Conservation (phyloP, 2,113 vertebrate species). For the Alethe diademata region DNA sequence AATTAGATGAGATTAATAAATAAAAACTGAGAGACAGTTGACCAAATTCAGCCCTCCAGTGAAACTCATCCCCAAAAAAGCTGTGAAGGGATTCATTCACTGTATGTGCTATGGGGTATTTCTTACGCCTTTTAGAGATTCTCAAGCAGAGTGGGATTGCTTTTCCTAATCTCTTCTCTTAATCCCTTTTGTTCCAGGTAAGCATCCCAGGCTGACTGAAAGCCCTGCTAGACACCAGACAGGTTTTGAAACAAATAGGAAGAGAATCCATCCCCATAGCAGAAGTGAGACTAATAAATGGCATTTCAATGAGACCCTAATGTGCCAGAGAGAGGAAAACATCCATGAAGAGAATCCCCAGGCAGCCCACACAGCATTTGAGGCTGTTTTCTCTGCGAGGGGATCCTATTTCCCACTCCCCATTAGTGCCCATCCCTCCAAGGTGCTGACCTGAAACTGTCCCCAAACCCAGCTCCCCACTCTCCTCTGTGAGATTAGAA, state of each 20-base stretch:
- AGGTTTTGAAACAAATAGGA: neutral
- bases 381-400: neutral
- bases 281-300: neutral
- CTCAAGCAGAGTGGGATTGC: neutral
- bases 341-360: neutral
- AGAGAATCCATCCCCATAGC: neutral
- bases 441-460: neutral
- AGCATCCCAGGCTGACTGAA: neutral
- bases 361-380: neutral
- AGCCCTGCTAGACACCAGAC: neutral
- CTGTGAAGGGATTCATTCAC: neutral
- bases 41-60: neutral
- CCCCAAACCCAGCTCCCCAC: neutral
- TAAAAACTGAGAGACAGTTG: neutral
- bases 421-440: neutral
- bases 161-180: neutral
- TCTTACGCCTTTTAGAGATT: neutral
- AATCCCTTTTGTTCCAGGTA: neutral
- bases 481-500: neutral
- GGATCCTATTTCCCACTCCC: neutral
- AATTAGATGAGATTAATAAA: conserved; percentile 18
- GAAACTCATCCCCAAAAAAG: neutral
- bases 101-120: fast-evolving
- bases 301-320: neutral
- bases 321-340: neutral